A percentile compares a stretch with the other conserved stretches of the same genome.
Evolutionary conservation across 2,113 vertebrate species (phyloP).

Genomic region (Dendrocopos noguchii): DNA sequence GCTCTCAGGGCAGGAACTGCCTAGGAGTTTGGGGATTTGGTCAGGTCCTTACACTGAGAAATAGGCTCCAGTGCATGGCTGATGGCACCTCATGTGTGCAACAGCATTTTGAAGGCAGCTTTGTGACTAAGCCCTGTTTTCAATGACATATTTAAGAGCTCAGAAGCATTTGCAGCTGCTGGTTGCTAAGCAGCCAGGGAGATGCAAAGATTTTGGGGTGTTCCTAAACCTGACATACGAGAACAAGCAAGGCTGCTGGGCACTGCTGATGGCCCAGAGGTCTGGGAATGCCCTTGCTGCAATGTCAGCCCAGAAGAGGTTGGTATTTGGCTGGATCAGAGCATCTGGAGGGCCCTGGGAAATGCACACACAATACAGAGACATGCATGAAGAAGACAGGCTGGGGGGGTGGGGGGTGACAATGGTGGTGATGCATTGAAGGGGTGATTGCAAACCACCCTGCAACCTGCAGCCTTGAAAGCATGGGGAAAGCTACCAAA

Average conservation of each 20-base stretch:
- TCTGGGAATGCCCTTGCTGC: neutral
- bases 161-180: neutral
- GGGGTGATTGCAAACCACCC: no score
- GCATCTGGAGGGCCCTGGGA: neutral
- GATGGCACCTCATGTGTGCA: neutral
- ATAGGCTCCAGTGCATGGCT: no score
- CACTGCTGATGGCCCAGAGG: neutral
- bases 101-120: neutral
- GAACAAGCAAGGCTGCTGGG: rapidly evolving
- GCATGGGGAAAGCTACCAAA: neutral
- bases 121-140: neutral
- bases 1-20: neutral
- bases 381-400: no score
- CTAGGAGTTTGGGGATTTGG: neutral
- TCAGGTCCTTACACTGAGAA: rapidly evolving
- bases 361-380: neutral
- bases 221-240: neutral
- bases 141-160: neutral
- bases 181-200: neutral
- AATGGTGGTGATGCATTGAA: neutral
- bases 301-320: neutral
- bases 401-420: neutral
- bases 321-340: neutral
- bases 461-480: neutral
- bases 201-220: neutral